Percentiles rank a stretch among this genome's conserved stretches.
phyloP scores from a whole-genome alignment of 1,140 invertebrate species.

The Spodoptera litura region DNA sequence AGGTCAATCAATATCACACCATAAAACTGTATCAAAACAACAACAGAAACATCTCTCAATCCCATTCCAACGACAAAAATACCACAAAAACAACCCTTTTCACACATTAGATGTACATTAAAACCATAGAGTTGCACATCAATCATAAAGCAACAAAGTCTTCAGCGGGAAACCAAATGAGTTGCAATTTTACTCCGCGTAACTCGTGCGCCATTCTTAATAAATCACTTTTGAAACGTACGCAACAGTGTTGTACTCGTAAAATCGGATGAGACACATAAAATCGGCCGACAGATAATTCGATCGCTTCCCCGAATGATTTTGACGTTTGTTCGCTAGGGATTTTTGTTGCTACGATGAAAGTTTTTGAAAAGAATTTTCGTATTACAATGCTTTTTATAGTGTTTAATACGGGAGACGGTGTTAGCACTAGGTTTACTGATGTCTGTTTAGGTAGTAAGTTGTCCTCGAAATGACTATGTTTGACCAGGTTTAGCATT shows the following conservation, averaged over 20 bases:
- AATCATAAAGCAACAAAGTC: slow-evolving; percentile 45
- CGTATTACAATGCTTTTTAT: not conserved
- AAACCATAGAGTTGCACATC: slow-evolving; percentile 30
- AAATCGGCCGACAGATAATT: slow-evolving; percentile 78
- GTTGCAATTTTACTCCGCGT: slow-evolving; percentile 32
- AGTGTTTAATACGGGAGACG: not conserved
- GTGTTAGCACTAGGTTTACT: too few species aligned
- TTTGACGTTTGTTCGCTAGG: slow-evolving; percentile 9
- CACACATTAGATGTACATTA: slow-evolving; percentile 34
- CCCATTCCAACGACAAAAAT: slow-evolving; percentile 6
- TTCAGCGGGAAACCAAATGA: slow-evolving; percentile 9
- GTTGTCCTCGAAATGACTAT: too few species aligned
- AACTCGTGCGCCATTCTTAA: slow-evolving; percentile 32
- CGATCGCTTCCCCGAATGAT: slow-evolving; percentile 78
- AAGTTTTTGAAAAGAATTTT: not conserved
- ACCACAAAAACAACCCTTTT: slow-evolving; percentile 8
- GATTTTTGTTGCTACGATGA: not conserved
- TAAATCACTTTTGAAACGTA: slow-evolving; percentile 45
- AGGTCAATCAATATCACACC: too few species aligned
- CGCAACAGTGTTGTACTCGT: slow-evolving; percentile 80
- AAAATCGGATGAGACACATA: slow-evolving; percentile 63
- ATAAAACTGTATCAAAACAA: too few species aligned
- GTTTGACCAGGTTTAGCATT: too few species aligned
- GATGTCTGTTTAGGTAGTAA: too few species aligned
- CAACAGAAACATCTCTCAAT: too few species aligned